These are phyloP conservation scores for Pachydiplax longipennis DNA, from an alignment of 2,888 invertebrate species.

Conservation along the genomic window DNA sequence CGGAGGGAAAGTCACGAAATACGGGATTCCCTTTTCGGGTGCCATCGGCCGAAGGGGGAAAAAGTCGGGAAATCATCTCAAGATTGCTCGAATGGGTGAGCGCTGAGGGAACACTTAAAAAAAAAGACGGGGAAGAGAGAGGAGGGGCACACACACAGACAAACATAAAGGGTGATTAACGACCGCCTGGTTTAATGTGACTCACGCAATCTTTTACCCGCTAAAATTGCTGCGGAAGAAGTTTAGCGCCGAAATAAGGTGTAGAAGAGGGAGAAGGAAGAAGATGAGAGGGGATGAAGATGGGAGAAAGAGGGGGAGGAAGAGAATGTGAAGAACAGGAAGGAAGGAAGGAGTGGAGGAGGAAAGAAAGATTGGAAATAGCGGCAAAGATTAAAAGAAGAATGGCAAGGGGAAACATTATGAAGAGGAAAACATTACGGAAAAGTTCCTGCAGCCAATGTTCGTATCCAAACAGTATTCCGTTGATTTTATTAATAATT, in stretches of 20 bases:
- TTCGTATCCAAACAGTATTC: too few species aligned
- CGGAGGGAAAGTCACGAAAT: neutral
- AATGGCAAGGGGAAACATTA: too few species aligned
- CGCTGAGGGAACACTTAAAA: neutral
- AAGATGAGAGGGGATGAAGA: neutral
- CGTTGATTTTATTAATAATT: too few species aligned
- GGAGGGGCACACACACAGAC: neutral
- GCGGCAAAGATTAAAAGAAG: neutral
- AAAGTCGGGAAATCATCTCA: conserved; percentile 25
- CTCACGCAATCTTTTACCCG: neutral
- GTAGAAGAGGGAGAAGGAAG: neutral
- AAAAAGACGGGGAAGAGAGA: neutral
- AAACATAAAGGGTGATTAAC: neutral
- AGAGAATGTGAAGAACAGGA: neutral
- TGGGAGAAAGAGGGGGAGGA: neutral
- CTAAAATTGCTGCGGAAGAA: neutral
- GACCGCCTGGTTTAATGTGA: neutral
- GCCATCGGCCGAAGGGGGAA: neutral
- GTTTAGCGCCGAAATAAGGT: neutral
- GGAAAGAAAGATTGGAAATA: neutral
- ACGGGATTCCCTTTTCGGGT: neutral
- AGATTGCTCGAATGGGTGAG: neutral
- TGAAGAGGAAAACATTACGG: too few species aligned
- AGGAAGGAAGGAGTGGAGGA: neutral
- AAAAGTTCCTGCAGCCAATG: too few species aligned